These are phyloP conservation scores for Cygnus atratus DNA, from an alignment of 2,113 vertebrate species.

Conservation along the genomic window DNA sequence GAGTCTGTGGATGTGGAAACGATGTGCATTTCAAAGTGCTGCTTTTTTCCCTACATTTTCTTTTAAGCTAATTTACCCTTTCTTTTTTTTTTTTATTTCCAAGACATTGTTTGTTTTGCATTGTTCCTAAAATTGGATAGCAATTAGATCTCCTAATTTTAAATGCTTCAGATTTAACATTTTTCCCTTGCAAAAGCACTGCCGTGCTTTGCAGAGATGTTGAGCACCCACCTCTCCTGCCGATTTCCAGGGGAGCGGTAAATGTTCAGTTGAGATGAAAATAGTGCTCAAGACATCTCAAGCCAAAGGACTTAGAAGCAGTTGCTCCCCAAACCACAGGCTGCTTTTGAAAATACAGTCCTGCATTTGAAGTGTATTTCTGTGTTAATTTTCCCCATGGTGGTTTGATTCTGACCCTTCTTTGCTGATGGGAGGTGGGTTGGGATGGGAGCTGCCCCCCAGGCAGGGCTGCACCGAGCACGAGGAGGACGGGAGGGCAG, in stretches of 20 bases:
- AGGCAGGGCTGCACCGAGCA: background rate
- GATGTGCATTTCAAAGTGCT: constrained; percentile 1
- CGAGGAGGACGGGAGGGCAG: rapidly evolving
- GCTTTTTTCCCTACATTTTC: background rate
- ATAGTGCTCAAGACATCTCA: constrained; percentile 47
- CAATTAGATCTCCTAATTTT: background rate
- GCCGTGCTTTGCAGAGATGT: background rate
- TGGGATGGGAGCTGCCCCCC: background rate
- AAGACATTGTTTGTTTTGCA: background rate
- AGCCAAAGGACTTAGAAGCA: constrained; percentile 32
- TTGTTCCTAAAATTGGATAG: constrained; percentile 20
- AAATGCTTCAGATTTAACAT: constrained; percentile 8
- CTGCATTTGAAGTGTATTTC: background rate
- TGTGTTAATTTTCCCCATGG: background rate
- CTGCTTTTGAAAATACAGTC: background rate
- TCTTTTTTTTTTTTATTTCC: background rate
- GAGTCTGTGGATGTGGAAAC: background rate
- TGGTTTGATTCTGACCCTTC: background rate
- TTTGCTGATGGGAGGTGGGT: background rate
- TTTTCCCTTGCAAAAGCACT: constrained; percentile 6
- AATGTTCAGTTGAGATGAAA: constrained; percentile 9
- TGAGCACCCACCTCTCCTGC: constrained; percentile 39
- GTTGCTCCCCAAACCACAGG: constrained; percentile 43
- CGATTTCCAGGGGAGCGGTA: constrained; percentile 32
- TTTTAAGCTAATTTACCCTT: background rate